These are phyloP conservation scores for Synaphobranchus kaupii DNA, from an alignment of 2,797 vertebrate genomes.

Conservation along the genomic window DNA sequence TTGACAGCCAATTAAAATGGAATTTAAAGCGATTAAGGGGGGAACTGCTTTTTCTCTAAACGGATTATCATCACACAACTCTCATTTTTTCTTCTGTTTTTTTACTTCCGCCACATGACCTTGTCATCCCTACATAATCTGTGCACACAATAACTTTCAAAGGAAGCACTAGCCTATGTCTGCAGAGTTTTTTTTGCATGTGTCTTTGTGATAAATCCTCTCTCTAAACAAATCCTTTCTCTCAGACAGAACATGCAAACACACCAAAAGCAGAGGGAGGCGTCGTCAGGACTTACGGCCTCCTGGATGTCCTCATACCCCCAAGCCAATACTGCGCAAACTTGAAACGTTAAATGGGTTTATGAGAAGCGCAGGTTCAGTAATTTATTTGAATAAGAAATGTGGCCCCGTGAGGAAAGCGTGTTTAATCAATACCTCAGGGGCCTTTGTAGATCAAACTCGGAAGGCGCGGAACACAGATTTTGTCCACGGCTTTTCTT, in stretches of 20 bases:
- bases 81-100: background rate
- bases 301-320: background rate
- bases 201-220: background rate
- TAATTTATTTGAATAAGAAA: background rate
- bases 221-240: background rate
- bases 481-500: background rate
- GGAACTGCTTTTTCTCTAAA: conserved; percentile 11
- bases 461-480: too few relatives aligned
- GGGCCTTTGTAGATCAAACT: background rate
- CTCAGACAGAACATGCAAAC: background rate
- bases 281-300: background rate
- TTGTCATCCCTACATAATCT: background rate
- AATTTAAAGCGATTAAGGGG: conserved; percentile 12
- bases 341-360: background rate
- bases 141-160: background rate
- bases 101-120: background rate
- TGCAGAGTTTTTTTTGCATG: background rate
- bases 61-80: background rate
- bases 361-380: background rate
- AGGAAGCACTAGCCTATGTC: background rate
- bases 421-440: background rate
- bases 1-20: conserved; percentile 11
- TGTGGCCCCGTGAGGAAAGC: background rate
- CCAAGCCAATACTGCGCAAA: background rate
- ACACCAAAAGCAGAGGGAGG: background rate